phyloP scores from a whole-genome alignment of 2,113 vertebrate genomes.

The Taxidea taxus region DNA sequence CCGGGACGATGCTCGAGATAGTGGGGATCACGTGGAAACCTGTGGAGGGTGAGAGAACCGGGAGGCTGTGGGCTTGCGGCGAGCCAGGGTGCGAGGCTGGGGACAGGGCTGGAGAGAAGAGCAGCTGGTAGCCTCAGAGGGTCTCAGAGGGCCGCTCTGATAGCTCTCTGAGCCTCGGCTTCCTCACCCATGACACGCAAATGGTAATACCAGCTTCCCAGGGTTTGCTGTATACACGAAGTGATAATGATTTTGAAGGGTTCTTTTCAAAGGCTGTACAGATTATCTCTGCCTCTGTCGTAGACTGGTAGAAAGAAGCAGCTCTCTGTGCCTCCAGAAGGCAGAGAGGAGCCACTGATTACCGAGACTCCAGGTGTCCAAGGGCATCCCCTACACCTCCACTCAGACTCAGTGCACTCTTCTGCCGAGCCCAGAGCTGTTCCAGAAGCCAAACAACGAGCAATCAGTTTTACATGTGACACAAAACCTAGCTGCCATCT shows the following conservation, averaged over 20 bases:
- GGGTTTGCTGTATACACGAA: neutral
- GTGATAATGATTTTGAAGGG: neutral
- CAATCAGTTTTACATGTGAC: neutral
- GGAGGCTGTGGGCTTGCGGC: slow-evolving; percentile 21
- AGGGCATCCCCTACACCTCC: neutral
- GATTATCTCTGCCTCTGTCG: neutral
- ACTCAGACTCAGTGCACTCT: neutral
- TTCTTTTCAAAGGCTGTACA: neutral
- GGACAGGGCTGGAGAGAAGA: neutral
- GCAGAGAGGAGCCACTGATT: neutral
- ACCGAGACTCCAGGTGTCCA: neutral
- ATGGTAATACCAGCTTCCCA: slow-evolving; percentile 8
- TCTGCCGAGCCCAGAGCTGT: neutral
- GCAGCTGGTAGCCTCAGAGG: slow-evolving; percentile 7
- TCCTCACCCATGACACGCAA: neutral
- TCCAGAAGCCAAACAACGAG: neutral
- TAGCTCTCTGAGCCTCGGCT: neutral
- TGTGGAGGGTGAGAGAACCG: slow-evolving; percentile 70
- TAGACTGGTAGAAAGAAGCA: neutral
- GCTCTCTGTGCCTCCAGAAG: neutral
- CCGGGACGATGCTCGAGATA: slow-evolving; percentile 92
- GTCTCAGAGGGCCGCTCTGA: slow-evolving; percentile 16
- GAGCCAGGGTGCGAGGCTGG: neutral
- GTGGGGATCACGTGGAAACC: slow-evolving; percentile 96
- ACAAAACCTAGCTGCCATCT: neutral